These are phyloP conservation scores for Polylopha cassiicola DNA, from an alignment of 2,888 invertebrate species.

Conservation along the genomic window DNA sequence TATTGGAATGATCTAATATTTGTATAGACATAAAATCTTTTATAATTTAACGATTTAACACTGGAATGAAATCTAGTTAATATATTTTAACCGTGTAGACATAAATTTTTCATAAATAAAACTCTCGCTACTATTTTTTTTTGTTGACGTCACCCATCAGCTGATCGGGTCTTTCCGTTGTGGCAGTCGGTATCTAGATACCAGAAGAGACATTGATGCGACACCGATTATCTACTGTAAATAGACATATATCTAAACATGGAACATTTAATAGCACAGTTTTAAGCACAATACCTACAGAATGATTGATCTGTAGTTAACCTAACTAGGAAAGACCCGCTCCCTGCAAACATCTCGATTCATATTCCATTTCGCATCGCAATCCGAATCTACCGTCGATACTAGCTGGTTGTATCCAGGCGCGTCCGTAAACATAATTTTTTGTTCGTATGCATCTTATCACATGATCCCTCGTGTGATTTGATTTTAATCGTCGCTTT, in stretches of 20 bases:
- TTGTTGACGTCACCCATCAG: constrained; percentile 7
- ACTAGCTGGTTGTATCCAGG: too few species aligned
- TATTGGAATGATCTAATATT: too few species aligned
- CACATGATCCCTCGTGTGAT: too few species aligned
- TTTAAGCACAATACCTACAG: constrained; percentile 10
- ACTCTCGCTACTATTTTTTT: constrained; percentile 5
- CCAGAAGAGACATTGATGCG: constrained; percentile 6
- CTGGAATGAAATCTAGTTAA: constrained; percentile 7
- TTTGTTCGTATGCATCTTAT: too few species aligned
- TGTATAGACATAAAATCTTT: constrained; percentile 8
- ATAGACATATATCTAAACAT: constrained; percentile 17
- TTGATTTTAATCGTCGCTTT: too few species aligned
- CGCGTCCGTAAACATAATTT: too few species aligned
- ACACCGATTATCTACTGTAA: constrained; percentile 9
- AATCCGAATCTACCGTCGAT: too few species aligned
- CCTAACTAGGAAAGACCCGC: constrained; percentile 15
- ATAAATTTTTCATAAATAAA: constrained; percentile 1
- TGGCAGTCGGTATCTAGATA: neutral
- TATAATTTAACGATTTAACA: too few species aligned
- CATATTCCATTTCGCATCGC: too few species aligned
- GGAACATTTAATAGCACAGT: constrained; percentile 14
- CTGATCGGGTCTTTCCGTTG: constrained; percentile 12
- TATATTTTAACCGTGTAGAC: constrained; percentile 5
- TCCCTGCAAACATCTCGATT: too few species aligned
- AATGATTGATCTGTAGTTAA: too few species aligned